Percentiles rank a stretch among this genome's conserved stretches.
Evolutionary conservation across 2,797 vertebrate genomes (phyloP).

Genomic region (Pteropus rufus): DNA sequence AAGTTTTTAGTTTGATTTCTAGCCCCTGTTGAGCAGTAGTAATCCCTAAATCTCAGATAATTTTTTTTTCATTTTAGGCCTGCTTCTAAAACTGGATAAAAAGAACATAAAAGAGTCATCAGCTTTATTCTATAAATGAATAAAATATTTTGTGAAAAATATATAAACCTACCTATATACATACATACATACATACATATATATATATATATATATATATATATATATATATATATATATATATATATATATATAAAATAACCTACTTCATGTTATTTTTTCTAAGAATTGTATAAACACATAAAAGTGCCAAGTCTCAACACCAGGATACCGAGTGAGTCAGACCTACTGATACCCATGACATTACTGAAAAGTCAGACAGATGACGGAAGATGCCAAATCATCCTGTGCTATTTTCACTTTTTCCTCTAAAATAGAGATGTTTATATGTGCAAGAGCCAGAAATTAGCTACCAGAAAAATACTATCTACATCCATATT

Average conservation of each 20-base stretch:
- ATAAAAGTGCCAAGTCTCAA: not conserved
- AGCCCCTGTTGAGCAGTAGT: not conserved
- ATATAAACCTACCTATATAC: not conserved
- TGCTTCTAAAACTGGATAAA: slow-evolving; percentile 55
- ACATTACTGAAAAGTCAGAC: not conserved
- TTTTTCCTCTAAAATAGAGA: slow-evolving; percentile 39
- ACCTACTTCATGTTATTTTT: not conserved
- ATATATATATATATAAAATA: no score
- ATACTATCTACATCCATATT: slow-evolving; percentile 43
- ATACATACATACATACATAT: no score
- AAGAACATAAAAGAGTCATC: slow-evolving; percentile 44
- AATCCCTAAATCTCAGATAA: slow-evolving; percentile 48
- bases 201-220: not conserved
- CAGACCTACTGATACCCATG: not conserved
- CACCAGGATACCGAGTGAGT: not conserved
- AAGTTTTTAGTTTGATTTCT: slow-evolving; percentile 11
- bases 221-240: no score
- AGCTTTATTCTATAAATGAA: not conserved
- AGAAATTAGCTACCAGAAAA: slow-evolving; percentile 47
- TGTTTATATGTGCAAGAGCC: slow-evolving; percentile 30
- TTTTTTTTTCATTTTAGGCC: slow-evolving; percentile 40
- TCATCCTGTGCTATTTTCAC: not conserved
- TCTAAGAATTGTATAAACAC: not conserved
- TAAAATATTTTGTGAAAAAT: slow-evolving; percentile 7
- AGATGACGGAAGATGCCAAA: not conserved